Evolutionary conservation across 2,888 invertebrate genomes (phyloP), one percentile per base, ranked within the genome.

Genomic region (Hedychridium roseum): DNA sequence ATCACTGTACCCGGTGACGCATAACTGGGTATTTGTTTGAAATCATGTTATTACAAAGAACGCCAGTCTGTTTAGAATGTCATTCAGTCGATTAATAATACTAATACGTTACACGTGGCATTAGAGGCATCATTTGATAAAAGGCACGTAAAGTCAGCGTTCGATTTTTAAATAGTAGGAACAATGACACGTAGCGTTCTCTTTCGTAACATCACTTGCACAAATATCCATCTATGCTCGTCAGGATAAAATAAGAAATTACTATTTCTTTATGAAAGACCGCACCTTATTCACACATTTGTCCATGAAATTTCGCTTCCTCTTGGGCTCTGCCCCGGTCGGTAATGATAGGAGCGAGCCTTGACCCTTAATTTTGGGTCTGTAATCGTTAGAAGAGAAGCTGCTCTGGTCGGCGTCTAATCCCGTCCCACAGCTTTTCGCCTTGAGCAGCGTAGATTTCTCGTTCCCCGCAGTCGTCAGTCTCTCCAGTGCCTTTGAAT

Each of bases 301-400:
- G 83, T 92, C 91, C 86, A 92, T 89, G 78, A 92, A 91, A 79
- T 91, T 91, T 75, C 87, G 87, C 79, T 87, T 88, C 71, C 86
- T 83, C 77, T 88, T 88, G 5, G 83, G 84, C 68, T 85, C 85
- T 41, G 82, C 83, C 64, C 84, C 83, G 70, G 85, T 77, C 68
- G 83, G 83, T 68, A 87, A 73, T 55, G 85, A 84, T 50, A 83
- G 78, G 54, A 83, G 80, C 49, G 85, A 84, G 66, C 84, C 83
- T 68, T 82, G 64, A n/a, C 54, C 68, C 27, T 61, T 66, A 6
- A 36, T 41, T 9, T 55, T 59, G 14, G 55, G 53, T 38, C 66
- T 60, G 43, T 66, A 68, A 31, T 72, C 67, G 40, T 54, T 67
- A 3, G 72, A 71, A 40, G 67, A 68, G 37, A 59, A n/a, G n/a